A percentile compares a stretch with the other conserved stretches of the same genome.
Evolutionary conservation across 2,797 vertebrate genomes (phyloP).

Genomic region (Hapalemur alaotrensis): DNA sequence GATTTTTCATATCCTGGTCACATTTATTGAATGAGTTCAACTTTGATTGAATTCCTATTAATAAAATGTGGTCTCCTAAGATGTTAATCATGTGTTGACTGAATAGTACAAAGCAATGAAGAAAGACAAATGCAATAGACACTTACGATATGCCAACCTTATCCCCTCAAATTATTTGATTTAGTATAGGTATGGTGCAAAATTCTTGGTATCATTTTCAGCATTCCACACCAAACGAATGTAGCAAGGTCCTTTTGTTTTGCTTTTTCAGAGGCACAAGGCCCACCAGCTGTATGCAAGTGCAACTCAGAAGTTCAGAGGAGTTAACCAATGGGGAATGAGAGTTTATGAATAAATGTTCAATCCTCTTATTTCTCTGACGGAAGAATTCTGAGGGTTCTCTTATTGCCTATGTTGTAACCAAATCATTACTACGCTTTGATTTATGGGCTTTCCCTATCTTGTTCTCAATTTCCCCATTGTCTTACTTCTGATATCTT

Average conservation of each 20-base stretch:
- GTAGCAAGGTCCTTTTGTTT: neutral
- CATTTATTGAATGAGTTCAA: neutral
- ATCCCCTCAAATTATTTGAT: neutral
- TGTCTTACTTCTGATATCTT: neutral
- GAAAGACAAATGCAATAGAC: neutral
- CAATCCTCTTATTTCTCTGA: neutral
- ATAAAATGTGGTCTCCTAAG: neutral
- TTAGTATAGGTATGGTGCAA: neutral
- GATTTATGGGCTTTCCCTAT: neutral
- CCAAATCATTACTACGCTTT: neutral
- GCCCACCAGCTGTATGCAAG: no score
- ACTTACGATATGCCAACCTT: neutral
- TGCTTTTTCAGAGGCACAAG: neutral
- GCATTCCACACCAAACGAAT: neutral
- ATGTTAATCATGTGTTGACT: neutral
- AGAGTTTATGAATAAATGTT: neutral
- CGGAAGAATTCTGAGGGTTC: neutral
- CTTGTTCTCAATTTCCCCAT: neutral
- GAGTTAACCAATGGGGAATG: neutral
- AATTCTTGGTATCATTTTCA: neutral
- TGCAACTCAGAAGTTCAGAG: neutral
- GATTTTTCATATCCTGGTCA: neutral
- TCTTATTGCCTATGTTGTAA: neutral
- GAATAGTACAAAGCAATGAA: neutral
- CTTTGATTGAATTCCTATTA: neutral